A percentile compares a stretch with the other conserved stretches of the same genome.
phyloP scores from a whole-genome alignment of 2,113 vertebrate species.

The Passer domesticus region DNA sequence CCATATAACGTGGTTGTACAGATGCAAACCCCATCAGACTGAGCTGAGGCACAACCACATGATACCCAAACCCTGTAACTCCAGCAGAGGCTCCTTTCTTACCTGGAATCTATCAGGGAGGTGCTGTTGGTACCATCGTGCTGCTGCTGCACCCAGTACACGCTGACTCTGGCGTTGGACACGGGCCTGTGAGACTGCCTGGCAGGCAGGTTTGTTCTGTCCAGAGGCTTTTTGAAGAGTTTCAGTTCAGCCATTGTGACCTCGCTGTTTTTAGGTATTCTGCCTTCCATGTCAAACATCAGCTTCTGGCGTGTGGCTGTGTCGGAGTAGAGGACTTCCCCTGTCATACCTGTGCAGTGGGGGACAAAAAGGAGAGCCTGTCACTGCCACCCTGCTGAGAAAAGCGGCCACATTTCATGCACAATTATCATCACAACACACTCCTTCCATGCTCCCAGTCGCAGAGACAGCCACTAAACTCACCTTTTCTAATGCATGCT shows the following conservation, averaged over 20 bases:
- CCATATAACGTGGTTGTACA: neutral
- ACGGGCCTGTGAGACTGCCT: conserved; percentile 65
- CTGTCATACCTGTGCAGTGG: conserved; percentile 77
- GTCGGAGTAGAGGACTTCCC: conserved; percentile 82
- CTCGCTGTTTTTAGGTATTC: conserved; percentile 88
- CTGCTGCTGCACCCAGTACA: conserved; percentile 87
- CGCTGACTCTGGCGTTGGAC: conserved; percentile 84
- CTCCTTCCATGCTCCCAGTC: neutral
- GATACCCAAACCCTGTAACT: neutral
- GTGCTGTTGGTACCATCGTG: conserved; percentile 86
- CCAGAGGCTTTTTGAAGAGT: conserved; percentile 85
- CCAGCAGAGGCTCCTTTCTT: neutral
- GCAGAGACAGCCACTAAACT: neutral
- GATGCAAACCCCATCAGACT: neutral
- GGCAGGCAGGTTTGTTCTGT: conserved; percentile 68
- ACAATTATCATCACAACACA: neutral
- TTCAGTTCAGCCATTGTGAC: conserved; percentile 93
- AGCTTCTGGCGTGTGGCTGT: conserved; percentile 78
- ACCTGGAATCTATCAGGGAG: conserved; percentile 91
- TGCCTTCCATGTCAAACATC: conserved; percentile 88
- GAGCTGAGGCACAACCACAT: neutral
- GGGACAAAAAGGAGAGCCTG: neutral
- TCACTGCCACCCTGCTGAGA: neutral
- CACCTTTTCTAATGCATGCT: conserved; percentile 16
- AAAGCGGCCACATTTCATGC: neutral